Evolutionary conservation across 2,113 vertebrate species (phyloP).

Genomic region (Antechinus stuartii): DNA sequence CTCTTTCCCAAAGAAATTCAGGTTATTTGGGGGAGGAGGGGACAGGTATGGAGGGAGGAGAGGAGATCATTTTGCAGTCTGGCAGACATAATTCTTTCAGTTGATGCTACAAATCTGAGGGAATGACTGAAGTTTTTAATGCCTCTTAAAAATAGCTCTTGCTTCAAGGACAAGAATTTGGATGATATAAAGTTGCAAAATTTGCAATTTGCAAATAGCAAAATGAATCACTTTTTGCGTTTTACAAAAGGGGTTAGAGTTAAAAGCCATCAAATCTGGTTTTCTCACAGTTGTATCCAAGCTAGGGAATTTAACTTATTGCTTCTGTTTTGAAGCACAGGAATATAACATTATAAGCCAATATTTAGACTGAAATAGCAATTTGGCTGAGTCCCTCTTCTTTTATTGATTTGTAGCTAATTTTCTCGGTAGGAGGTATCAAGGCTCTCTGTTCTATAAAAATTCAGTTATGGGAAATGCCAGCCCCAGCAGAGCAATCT

Average conservation of each 20-base stretch:
- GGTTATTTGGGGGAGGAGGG: background rate
- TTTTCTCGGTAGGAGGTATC: background rate
- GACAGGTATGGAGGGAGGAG: no score
- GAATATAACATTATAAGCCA: background rate
- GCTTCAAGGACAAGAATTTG: background rate
- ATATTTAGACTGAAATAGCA: background rate
- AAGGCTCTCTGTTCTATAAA: background rate
- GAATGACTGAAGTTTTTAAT: background rate
- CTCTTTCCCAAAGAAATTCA: background rate
- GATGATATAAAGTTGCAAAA: background rate
- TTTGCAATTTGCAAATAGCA: no score
- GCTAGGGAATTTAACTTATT: conserved; percentile 9
- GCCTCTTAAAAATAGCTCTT: background rate
- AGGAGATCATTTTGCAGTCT: background rate
- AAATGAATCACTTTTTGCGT: background rate
- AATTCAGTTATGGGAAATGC: background rate
- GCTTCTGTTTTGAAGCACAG: background rate
- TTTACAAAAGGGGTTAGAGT: background rate
- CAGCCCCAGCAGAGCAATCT: background rate
- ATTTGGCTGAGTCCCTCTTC: background rate
- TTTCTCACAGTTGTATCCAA: conserved; percentile 5
- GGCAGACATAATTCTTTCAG: background rate
- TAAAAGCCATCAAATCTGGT: background rate
- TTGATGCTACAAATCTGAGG: background rate
- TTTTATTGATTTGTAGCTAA: background rate